Base-by-base conservation (phyloP, 1,140 invertebrate genomes). In the Drosophila nasuta region DNA sequence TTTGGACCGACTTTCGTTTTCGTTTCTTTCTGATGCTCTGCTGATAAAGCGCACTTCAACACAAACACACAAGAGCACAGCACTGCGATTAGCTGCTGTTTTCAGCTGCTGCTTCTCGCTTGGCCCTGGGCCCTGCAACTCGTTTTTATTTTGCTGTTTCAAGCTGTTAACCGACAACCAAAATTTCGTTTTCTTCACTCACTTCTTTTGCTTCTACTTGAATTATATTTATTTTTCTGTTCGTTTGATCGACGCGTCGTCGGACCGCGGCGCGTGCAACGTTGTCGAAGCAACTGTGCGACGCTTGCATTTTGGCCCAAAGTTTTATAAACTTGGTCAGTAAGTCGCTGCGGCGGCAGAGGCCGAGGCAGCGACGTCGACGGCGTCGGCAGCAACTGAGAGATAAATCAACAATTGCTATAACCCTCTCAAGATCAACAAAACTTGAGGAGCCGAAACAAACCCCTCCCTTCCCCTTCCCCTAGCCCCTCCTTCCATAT, bases 291-390 rank as follows among this genome's bases (percentile, higher is more conserved):
- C 85, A 88, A 88, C 85, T 88, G 85, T 88, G 85, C 78, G 85
- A 77, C 81, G 75, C 81, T 72, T 88, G 85, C 85, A 88, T 85
- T 88, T 89, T 89, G 85, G 85, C 85, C 82, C 86, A 88, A 88
- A 81, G 81, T 89, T 88, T 89, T 88, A 88, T 88, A 89, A 88
- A 88, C 85, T 88, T 88, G 85, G 85, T 90, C 85, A 79, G 85
- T 87, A 71, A 87, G 83, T 66, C 88, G 70, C 48, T 10, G 52
- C 45, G 59, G 41, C 49, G 73, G 30, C 35, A 38, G 51, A 48
- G 49, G 17, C 8, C 35, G 8, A 10, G 15, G 41, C 56, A 54
- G 49, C 35, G 48, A 13, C 51, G 25, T 20, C 66, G 49, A 38
- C 73, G 6, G 45, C 79, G 63, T 3, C 35, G 10, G 68, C 77